Conservation (phyloP, 2,113 vertebrate species). For the Lipotes vexillifer region DNA sequence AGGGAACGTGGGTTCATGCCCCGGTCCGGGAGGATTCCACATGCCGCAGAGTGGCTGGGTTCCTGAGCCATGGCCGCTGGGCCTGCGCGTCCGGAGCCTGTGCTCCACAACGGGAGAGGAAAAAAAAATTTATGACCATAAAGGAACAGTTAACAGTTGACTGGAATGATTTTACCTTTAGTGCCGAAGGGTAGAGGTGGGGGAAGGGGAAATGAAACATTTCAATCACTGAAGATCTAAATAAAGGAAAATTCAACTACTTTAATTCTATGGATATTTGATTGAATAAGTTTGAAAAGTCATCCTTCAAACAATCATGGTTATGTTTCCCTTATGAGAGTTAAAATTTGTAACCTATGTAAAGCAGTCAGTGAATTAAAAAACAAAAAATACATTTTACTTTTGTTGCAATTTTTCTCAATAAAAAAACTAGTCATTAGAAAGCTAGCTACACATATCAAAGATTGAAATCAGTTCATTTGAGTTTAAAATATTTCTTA, state of each 20-base stretch:
- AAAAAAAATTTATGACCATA: neutral
- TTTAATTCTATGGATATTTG: neutral
- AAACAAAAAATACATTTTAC: neutral
- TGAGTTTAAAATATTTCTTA: neutral
- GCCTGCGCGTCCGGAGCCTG: too few relatives aligned
- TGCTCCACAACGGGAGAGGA: too few relatives aligned
- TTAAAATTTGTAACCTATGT: neutral
- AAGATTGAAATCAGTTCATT: neutral
- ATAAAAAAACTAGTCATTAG: constrained; percentile 13
- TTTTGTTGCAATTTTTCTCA: constrained; percentile 12
- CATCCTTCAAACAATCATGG: neutral
- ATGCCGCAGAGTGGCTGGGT: too few relatives aligned
- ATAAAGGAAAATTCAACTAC: neutral
- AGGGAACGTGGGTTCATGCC: too few relatives aligned
- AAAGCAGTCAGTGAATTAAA: neutral
- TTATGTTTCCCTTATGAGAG: neutral
- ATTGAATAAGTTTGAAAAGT: neutral
- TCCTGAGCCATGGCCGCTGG: too few relatives aligned
- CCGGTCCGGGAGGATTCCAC: too few relatives aligned
- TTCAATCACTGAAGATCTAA: neutral
- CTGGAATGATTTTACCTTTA: neutral
- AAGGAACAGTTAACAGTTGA: neutral
- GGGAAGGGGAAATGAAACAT: neutral
- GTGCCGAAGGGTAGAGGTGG: neutral
- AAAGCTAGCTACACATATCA: neutral